Conservation (phyloP, 1,140 invertebrate genomes). For the Whitmania pigra region DNA sequence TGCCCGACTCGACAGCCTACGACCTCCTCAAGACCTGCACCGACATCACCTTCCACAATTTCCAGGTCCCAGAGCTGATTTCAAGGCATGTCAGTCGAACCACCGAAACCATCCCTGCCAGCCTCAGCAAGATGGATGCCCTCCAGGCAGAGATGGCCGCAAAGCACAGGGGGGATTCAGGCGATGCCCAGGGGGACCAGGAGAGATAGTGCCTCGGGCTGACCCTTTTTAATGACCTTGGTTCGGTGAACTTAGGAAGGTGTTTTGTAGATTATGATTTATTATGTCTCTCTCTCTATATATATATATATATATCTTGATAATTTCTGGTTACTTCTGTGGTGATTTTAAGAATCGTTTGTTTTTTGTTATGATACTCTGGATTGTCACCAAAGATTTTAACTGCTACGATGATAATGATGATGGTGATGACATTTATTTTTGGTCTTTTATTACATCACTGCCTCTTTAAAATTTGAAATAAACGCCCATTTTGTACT, state of each 20-base stretch:
- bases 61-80: conserved; percentile 18
- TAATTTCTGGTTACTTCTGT: no score
- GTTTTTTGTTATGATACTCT: neutral
- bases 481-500: no score
- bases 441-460: no score
- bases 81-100: conserved; percentile 18
- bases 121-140: conserved; percentile 16
- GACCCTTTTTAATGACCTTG: no score
- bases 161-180: conserved; percentile 3
- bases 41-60: conserved; percentile 35
- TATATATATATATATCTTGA: no score
- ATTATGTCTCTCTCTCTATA: no score
- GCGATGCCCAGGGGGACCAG: conserved; percentile 1
- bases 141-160: conserved; percentile 13
- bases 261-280: no score
- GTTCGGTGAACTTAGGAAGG: no score
- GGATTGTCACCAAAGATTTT: neutral
- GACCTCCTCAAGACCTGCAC: conserved; percentile 67
- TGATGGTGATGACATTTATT: neutral
- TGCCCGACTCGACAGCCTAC: conserved; percentile 79
- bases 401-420: neutral
- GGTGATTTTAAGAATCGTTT: neutral
- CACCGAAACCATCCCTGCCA: conserved; percentile 16
- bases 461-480: no score
- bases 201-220: neutral